These are phyloP conservation scores for Bombus waltoni DNA, from an alignment of 1,140 invertebrate genomes.

Conservation along the genomic window DNA sequence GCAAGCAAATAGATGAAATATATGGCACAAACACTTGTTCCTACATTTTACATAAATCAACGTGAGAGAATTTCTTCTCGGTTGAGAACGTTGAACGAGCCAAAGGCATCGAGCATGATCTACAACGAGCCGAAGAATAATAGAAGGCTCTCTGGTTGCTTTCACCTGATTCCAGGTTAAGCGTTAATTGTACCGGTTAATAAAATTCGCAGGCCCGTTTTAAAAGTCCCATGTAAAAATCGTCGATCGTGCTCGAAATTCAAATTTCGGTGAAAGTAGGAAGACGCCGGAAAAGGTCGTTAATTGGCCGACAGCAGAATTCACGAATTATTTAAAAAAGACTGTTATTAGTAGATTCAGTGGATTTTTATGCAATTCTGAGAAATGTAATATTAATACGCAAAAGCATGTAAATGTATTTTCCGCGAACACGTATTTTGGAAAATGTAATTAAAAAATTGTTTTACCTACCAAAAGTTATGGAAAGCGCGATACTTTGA, in stretches of 20 bases:
- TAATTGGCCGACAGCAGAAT: neutral
- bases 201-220: conserved; percentile 39
- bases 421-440: too few species aligned
- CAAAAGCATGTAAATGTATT: too few species aligned
- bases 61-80: conserved; percentile 17
- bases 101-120: neutral
- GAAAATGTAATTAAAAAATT: too few species aligned
- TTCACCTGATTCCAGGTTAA: conserved; percentile 54
- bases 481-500: too few species aligned
- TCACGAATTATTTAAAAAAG: neutral
- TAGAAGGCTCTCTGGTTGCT: conserved; percentile 27
- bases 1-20: neutral
- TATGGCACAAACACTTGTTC: neutral
- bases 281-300: conserved; percentile 7
- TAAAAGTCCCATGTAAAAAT: conserved; percentile 3
- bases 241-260: conserved; percentile 25
- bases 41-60: conserved; percentile 7
- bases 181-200: conserved; percentile 45
- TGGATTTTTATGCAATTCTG: too few species aligned
- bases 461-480: too few species aligned
- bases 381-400: too few species aligned
- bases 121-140: conserved; percentile 23
- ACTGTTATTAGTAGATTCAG: too few species aligned
- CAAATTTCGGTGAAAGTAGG: conserved; percentile 58
- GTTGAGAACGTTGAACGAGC: neutral